A percentile compares a stretch with the other conserved stretches of the same genome.
Conservation (phyloP, 1,140 invertebrate species). For the Chrysomallon squamiferum region DNA sequence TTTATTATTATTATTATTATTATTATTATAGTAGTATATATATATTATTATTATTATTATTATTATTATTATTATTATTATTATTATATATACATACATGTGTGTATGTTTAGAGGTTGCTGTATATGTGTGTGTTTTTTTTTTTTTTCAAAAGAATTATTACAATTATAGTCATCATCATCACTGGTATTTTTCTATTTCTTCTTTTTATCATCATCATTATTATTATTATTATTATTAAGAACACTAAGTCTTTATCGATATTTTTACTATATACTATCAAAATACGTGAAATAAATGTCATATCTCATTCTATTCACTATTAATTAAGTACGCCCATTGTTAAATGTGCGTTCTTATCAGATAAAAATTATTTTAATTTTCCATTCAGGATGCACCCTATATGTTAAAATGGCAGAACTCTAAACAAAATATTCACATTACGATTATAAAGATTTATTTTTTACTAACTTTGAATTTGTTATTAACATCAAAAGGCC, state of each 20-base stretch:
- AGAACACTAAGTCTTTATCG: too few relatives aligned
- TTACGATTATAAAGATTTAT: background rate
- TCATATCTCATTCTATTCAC: background rate
- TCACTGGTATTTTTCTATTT: too few relatives aligned
- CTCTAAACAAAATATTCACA: too few relatives aligned
- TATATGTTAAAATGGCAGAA: background rate
- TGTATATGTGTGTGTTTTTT: background rate
- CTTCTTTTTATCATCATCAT: too few relatives aligned
- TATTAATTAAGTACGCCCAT: background rate
- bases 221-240: too few relatives aligned
- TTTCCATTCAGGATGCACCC: background rate
- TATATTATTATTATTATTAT: background rate
- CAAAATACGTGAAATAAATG: background rate
- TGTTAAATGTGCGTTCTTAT: background rate
- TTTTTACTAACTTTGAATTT: constrained; percentile 40
- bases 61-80: background rate
- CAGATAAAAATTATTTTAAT: background rate
- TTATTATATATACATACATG: background rate
- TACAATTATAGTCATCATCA: too few relatives aligned
- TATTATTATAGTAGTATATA: background rate
- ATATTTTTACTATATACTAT: too few relatives aligned
- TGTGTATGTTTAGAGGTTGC: background rate
- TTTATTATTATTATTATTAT: background rate
- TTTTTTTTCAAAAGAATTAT: too few relatives aligned
- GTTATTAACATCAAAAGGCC: constrained; percentile 41